Evolutionary conservation across 2,113 vertebrate species (phyloP).

Genomic region (Sitta europaea): DNA sequence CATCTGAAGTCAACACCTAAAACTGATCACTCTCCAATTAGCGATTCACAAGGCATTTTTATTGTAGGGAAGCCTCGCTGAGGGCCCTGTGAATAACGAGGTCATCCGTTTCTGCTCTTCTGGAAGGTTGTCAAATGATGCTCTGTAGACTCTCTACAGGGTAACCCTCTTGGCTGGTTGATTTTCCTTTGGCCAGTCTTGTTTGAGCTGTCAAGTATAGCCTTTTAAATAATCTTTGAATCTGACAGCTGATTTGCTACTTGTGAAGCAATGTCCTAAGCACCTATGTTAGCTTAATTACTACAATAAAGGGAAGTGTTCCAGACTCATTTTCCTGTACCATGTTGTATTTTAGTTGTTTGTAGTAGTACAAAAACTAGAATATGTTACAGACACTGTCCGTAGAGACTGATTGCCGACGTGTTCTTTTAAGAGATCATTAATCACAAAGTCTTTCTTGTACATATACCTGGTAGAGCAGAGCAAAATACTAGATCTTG

Average conservation of each 20-base stretch:
- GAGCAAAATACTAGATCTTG: background rate
- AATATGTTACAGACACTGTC: background rate
- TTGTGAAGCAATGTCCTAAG: background rate
- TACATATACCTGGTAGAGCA: background rate
- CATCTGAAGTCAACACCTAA: background rate
- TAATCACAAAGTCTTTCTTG: background rate
- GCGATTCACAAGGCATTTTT: background rate
- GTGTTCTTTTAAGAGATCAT: background rate
- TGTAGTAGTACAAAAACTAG: background rate
- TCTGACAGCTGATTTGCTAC: background rate
- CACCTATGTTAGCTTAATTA: background rate
- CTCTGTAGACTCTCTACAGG: accelerated
- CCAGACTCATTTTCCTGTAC: background rate
- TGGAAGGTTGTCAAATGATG: background rate
- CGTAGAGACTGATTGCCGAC: background rate
- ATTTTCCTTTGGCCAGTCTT: background rate
- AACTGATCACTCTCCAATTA: background rate
- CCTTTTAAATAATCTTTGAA: background rate
- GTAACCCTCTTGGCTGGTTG: background rate
- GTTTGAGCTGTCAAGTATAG: background rate
- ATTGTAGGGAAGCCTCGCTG: background rate
- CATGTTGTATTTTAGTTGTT: background rate
- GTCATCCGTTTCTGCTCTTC: background rate
- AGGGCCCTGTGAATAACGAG: background rate
- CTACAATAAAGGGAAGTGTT: background rate